phyloP scores from a whole-genome alignment of 2,888 invertebrate genomes.

The Patella ulyssiponensis region DNA sequence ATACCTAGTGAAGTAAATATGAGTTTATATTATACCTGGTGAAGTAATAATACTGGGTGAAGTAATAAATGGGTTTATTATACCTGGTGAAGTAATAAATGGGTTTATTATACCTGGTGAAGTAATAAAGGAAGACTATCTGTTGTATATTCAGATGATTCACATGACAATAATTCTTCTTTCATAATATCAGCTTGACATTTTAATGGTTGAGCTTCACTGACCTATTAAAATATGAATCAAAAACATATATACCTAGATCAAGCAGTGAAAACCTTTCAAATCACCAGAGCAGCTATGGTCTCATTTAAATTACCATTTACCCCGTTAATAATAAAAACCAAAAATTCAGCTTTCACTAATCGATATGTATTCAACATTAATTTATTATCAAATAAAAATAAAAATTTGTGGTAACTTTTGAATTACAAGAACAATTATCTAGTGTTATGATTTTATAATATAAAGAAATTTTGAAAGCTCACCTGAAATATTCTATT shows the following conservation, averaged over 20 bases:
- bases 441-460: too few species aligned
- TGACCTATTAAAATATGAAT: constrained; percentile 54
- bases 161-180: constrained; percentile 63
- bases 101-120: constrained; percentile 58
- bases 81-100: too few species aligned
- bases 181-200: constrained; percentile 68
- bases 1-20: too few species aligned
- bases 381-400: too few species aligned
- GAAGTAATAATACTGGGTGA: constrained; percentile 61
- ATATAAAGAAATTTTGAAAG: not conserved
- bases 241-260: not conserved
- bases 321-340: too few species aligned
- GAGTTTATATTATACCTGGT: constrained; percentile 21
- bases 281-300: not conserved
- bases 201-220: constrained; percentile 64
- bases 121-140: constrained; percentile 67
- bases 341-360: too few species aligned
- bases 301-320: not conserved
- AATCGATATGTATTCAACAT: too few species aligned
- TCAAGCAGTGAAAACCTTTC: not conserved
- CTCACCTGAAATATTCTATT: constrained; percentile 64
- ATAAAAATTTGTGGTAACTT: too few species aligned
- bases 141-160: constrained; percentile 62
- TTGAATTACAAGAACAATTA: too few species aligned
- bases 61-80: too few species aligned